Base-by-base conservation (phyloP, 2,888 invertebrate genomes). In the Amiota communis region DNA sequence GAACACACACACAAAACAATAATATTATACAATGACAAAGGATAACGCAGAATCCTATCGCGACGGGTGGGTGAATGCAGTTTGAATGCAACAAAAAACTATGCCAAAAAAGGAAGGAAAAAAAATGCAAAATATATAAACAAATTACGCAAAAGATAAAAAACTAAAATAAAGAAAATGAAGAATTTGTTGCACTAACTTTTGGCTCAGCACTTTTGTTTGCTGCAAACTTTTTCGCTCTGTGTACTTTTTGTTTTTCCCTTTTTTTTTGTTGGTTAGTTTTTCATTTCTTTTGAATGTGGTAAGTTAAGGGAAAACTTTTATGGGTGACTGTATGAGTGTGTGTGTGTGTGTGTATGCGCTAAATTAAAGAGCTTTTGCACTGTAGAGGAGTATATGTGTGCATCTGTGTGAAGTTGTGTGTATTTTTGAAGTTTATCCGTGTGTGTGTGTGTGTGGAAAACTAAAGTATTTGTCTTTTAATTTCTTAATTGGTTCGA, bases 401-500 rank as follows among this genome's bases (percentile, higher is more conserved):
- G 23, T 23, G 72, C 3, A 2, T 23, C 23, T 23, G 23, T 23
- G 72, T 63, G 51, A 64, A 49, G n/a, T n/a, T 72, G 17, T 76
- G 68, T 75, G 20, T 63, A 51, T 72, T 64, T 53, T 72, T 23
- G 72, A 65, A 67, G 47, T 59, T 70, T 75, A 75, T 67, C 6
- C 63, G 46, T 49, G 51, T 73, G 49, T 76, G 72, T 78, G 74
- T 79, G 71, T 73, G 48, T 75, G 53, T 73, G 56, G 73, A 68
- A 51, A 17, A 70, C 59, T 49, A 75, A 74, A 77, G 79, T 85
- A 80, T 85, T 82, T 85, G 80, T 80, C 81, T 81, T 86, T 83
- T 82, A 86, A 87, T 86, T 87, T 86, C 83, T 84, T 87, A 86
- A 86, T 87, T 87, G 87, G 80, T 80, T 86, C 76, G 77, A 8